These are phyloP conservation scores for Idaea straminata DNA, from an alignment of 2,888 invertebrate genomes.

Conservation along the genomic window DNA sequence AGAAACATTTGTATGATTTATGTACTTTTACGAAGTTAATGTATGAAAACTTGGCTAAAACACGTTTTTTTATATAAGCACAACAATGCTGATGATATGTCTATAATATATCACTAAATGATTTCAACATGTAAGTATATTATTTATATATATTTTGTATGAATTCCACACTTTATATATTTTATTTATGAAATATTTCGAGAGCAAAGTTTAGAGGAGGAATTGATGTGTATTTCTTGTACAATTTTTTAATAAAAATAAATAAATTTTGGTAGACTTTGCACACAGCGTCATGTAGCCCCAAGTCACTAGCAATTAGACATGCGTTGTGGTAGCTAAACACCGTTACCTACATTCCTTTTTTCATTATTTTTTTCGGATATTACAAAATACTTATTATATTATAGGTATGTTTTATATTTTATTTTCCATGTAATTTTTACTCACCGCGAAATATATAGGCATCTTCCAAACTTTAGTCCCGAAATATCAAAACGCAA, in stretches of 20 bases:
- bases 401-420: too few species aligned
- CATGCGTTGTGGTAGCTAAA: too few species aligned
- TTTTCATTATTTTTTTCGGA: too few species aligned
- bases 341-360: too few species aligned
- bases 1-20: not conserved
- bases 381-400: too few species aligned
- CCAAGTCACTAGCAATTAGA: too few species aligned
- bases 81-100: slow-evolving; percentile 77
- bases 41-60: not conserved
- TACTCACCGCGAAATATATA: too few species aligned
- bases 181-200: slow-evolving; percentile 7
- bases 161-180: not conserved
- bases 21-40: not conserved
- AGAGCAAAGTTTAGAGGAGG: not conserved
- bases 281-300: too few species aligned
- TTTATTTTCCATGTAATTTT: too few species aligned
- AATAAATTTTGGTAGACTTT: not conserved
- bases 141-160: slow-evolving; percentile 25
- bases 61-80: slow-evolving; percentile 40
- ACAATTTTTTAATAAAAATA: not conserved
- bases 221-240: not conserved
- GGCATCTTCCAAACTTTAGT: not conserved
- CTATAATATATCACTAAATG: slow-evolving; percentile 56
- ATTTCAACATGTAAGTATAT: slow-evolving; percentile 34
- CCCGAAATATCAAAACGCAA: slow-evolving; percentile 8